Percentiles rank a stretch among this genome's conserved stretches.
These are phyloP conservation scores for Polydrusus cervinus DNA, from an alignment of 2,888 invertebrate species.

Conservation along the genomic window DNA sequence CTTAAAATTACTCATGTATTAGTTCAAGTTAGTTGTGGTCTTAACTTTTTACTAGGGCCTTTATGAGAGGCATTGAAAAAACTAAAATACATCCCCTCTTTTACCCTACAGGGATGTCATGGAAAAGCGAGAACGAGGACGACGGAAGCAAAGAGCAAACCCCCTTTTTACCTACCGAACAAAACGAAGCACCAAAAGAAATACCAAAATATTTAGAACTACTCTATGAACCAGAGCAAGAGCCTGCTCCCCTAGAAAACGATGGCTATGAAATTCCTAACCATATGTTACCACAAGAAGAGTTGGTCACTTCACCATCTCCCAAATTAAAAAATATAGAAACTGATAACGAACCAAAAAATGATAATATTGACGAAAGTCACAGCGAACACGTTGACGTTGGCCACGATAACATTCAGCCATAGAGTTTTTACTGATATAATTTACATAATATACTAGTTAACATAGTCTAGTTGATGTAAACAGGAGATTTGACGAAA, in stretches of 20 bases:
- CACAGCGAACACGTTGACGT: constrained; percentile 16
- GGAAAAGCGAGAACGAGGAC: constrained; percentile 71
- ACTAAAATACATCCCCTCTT: too few relatives aligned
- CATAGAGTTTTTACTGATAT: neutral
- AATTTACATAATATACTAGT: too few relatives aligned
- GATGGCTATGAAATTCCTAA: constrained; percentile 81
- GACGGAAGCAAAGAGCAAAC: constrained; percentile 71
- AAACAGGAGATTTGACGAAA: too few relatives aligned
- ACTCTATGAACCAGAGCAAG: constrained; percentile 73
- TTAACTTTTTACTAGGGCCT: too few relatives aligned
- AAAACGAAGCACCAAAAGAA: constrained; percentile 57
- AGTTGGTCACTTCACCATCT: constrained; percentile 12
- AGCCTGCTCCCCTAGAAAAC: constrained; percentile 64
- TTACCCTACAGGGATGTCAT: constrained; percentile 69
- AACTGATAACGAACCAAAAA: constrained; percentile 11
- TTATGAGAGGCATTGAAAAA: too few relatives aligned
- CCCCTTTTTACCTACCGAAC: constrained; percentile 69
- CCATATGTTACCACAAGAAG: constrained; percentile 52
- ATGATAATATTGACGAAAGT: neutral
- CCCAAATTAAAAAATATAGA: constrained; percentile 2
- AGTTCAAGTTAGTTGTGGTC: too few relatives aligned
- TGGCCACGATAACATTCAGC: constrained; percentile 1
- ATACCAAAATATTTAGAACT: constrained; percentile 80
- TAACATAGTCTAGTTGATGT: too few relatives aligned
- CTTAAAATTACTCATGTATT: too few relatives aligned